phyloP scores from a whole-genome alignment of 2,797 vertebrate genomes.

The Morus bassanus region DNA sequence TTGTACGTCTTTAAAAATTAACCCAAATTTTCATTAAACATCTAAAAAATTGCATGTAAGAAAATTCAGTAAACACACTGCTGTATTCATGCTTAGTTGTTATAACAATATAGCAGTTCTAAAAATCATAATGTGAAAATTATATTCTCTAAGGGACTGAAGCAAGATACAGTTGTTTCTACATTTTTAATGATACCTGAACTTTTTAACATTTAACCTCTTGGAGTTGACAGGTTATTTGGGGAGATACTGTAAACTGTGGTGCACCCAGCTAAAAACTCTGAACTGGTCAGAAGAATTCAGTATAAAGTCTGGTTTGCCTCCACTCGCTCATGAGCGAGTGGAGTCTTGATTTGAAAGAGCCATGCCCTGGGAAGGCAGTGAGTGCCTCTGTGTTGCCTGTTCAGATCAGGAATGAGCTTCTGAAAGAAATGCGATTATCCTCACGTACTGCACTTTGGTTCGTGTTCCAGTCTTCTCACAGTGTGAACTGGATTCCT shows the following conservation, averaged over 20 bases:
- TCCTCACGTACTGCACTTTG: neutral
- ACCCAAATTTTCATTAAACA: neutral
- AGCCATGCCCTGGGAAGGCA: neutral
- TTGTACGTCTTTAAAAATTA: neutral
- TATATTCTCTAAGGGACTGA: neutral
- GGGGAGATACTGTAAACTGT: neutral
- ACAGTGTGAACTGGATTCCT: neutral
- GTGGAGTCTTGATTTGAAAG: neutral
- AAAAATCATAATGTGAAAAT: neutral
- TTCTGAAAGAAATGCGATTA: neutral
- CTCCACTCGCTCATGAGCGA: neutral
- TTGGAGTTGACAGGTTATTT: neutral
- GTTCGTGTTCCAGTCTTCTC: neutral
- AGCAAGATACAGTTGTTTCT: neutral
- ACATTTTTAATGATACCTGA: neutral
- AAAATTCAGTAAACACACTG: neutral
- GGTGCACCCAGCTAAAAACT: neutral
- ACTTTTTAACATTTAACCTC: neutral
- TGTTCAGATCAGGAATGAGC: neutral
- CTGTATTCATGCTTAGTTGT: neutral
- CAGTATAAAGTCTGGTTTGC: neutral
- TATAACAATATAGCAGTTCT: neutral
- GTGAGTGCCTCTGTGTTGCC: neutral
- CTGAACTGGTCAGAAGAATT: neutral
- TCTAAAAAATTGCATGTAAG: neutral